phyloP scores from a whole-genome alignment of 2,888 invertebrate species.

The Petrophora chlorosata region DNA sequence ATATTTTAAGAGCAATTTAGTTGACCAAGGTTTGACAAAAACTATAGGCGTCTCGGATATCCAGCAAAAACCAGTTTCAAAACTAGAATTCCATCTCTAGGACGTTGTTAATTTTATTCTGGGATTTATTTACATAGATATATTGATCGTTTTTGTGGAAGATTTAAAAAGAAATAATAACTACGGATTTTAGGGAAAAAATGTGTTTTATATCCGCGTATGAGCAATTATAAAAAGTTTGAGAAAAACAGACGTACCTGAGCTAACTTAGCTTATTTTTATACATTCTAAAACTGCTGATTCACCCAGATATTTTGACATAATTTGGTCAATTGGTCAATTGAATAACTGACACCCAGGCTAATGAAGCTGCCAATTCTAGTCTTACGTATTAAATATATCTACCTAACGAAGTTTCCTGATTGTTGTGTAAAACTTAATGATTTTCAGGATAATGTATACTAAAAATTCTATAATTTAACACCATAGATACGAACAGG shows the following conservation, averaged over 20 bases:
- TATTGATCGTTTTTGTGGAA: slow-evolving; percentile 15
- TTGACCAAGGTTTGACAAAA: slow-evolving; percentile 8
- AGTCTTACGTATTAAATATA: too few relatives aligned
- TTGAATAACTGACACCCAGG: too few relatives aligned
- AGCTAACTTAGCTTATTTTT: too few relatives aligned
- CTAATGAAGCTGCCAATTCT: too few relatives aligned
- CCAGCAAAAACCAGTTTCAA: slow-evolving; percentile 12
- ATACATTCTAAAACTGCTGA: too few relatives aligned
- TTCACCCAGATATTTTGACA: too few relatives aligned
- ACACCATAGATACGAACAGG: too few relatives aligned
- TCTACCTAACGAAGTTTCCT: too few relatives aligned
- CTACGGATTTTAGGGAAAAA: slow-evolving; percentile 10
- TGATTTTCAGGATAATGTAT: too few relatives aligned
- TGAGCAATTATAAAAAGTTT: slow-evolving; percentile 11
- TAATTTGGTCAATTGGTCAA: too few relatives aligned
- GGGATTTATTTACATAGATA: slow-evolving; percentile 21
- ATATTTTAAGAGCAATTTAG: neutral
- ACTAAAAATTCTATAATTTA: too few relatives aligned
- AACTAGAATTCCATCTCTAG: slow-evolving; percentile 11
- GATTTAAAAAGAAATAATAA: slow-evolving; percentile 4
- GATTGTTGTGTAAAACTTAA: too few relatives aligned
- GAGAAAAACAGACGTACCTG: slow-evolving; percentile 16
- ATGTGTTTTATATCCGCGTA: slow-evolving; percentile 11
- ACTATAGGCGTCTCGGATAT: slow-evolving; percentile 7
- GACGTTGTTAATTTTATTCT: slow-evolving; percentile 10